Conservation (phyloP, 2,113 vertebrate species). For the Rhadina sibilatrix region DNA sequence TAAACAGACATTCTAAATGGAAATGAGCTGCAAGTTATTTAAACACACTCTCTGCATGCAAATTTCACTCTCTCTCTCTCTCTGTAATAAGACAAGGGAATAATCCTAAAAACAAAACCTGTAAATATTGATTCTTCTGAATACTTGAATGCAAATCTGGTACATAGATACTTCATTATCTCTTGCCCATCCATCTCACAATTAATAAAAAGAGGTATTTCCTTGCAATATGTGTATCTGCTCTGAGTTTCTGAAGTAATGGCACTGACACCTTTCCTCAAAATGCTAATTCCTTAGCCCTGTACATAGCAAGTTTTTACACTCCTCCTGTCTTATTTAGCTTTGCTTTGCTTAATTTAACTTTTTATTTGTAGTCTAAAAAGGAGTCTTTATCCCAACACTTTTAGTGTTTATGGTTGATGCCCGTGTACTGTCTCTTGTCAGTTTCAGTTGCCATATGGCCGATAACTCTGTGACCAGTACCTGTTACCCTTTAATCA, state of each 20-base stretch:
- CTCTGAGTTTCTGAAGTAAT: neutral
- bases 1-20: conserved; percentile 75
- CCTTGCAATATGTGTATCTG: neutral
- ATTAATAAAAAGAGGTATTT: neutral
- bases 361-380: neutral
- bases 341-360: neutral
- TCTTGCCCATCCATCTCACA: neutral
- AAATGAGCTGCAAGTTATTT: conserved; percentile 67
- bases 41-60: conserved; percentile 39
- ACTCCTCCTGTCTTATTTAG: neutral
- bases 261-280: neutral
- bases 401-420: neutral
- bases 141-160: conserved; percentile 23
- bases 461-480: neutral
- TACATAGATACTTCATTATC: neutral
- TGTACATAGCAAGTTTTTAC: neutral
- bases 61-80: neutral
- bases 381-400: neutral
- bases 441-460: neutral
- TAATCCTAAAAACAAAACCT: conserved; percentile 38
- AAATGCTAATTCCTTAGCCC: neutral
- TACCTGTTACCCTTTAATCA: neutral
- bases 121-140: conserved; percentile 39
- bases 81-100: conserved; percentile 30
- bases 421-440: neutral